These are phyloP conservation scores for Agriopis marginaria DNA, from an alignment of 2,888 invertebrate species.

Conservation along the genomic window DNA sequence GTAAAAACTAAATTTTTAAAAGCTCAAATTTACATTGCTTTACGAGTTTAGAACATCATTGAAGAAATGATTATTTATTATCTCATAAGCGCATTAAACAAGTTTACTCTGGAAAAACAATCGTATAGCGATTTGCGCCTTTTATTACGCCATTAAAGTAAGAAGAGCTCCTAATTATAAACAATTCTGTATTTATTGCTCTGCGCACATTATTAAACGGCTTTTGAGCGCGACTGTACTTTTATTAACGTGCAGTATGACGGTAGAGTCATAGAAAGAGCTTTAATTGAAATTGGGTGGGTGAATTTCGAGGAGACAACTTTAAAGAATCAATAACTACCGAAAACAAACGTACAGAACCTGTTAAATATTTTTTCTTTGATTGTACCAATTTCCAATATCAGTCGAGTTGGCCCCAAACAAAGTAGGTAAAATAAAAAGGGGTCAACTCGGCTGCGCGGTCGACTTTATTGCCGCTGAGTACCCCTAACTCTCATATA, in stretches of 20 bases:
- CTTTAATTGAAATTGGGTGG: neutral
- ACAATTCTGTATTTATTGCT: slow-evolving; percentile 72
- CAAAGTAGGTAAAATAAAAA: too few species aligned
- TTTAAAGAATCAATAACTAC: too few species aligned
- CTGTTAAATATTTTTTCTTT: too few species aligned
- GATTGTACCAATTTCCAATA: too few species aligned
- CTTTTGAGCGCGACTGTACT: slow-evolving; percentile 45
- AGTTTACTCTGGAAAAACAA: slow-evolving; percentile 62
- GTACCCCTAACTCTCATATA: too few species aligned
- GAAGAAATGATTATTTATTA: slow-evolving; percentile 13
- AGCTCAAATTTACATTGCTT: neutral
- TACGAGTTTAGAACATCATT: slow-evolving; percentile 13
- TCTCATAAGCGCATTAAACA: slow-evolving; percentile 33
- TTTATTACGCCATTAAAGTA: slow-evolving; percentile 76
- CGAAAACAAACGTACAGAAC: too few species aligned
- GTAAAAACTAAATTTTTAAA: too few species aligned
- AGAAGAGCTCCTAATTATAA: slow-evolving; percentile 74
- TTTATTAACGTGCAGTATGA: slow-evolving; percentile 14
- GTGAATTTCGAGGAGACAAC: too few species aligned
- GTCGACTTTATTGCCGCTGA: too few species aligned
- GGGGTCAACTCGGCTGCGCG: too few species aligned
- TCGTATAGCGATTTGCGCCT: slow-evolving; percentile 66
- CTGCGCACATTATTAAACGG: slow-evolving; percentile 55
- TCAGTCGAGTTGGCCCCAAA: too few species aligned
- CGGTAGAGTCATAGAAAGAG: neutral